Percentiles rank a stretch among this genome's conserved stretches.
Evolutionary conservation across 2,113 vertebrate genomes (phyloP).

Genomic region (Microtus oregoni): DNA sequence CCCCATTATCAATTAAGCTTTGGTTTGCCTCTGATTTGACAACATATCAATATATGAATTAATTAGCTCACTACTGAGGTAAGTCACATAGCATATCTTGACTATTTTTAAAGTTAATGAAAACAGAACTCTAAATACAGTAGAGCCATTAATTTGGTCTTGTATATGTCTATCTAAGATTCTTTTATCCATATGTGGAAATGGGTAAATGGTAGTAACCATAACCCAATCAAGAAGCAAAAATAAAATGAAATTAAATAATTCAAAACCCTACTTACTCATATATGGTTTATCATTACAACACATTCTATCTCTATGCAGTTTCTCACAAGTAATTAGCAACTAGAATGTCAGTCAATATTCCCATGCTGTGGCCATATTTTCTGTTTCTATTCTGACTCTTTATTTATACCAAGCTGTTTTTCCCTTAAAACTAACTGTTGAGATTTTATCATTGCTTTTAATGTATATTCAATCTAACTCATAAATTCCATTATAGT

Average conservation of each 20-base stretch:
- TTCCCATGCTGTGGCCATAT: neutral
- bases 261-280: neutral
- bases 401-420: neutral
- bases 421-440: neutral
- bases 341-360: slow-evolving; percentile 7
- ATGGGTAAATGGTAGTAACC: neutral
- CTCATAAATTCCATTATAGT: neutral
- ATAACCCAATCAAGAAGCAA: neutral
- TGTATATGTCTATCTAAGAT: neutral
- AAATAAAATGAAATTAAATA: neutral
- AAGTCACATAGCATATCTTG: neutral
- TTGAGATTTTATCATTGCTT: neutral
- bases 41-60: neutral
- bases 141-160: neutral
- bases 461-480: neutral
- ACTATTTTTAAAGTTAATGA: neutral
- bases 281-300: neutral
- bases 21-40: neutral
- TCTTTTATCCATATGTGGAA: neutral
- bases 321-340: neutral
- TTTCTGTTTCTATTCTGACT: slow-evolving; percentile 7
- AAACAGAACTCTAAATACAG: neutral
- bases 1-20: neutral
- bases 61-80: neutral
- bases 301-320: neutral